Evolutionary conservation across 1,140 invertebrate genomes (phyloP), one percentile per base, ranked within the genome.

Genomic region (Gonioctena quinquepunctata): DNA sequence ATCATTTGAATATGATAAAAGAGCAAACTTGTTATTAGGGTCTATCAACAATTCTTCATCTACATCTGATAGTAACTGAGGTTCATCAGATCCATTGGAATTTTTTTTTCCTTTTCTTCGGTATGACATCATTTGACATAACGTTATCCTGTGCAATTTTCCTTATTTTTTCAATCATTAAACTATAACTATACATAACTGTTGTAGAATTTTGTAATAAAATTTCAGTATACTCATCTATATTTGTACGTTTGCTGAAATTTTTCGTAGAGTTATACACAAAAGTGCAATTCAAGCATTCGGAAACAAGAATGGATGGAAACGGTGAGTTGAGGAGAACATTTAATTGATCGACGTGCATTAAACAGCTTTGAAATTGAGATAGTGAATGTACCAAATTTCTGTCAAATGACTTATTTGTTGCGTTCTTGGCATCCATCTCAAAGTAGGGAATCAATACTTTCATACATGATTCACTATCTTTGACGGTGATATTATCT

Each of bases 281-380:
- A 78, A 93, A 89, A 3, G 90, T 90, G 0, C 92, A 91, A 83
- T 92, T 90, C 71, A 86, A 91, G 54, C 89, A 84, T 73, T 88
- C 85, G 49, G 84, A 85, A 77, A 90, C 84, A 33, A 82, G 80
- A 48, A 85, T 85, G 74, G 81, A 78, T 66, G 83, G 71, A 73
- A 88, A 89, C 0, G 89, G 89, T 69, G 80, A 83, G 22, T 84
- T 79, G 13, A 92, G 83, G 19, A 93, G 75, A 1, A 81, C 81
- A 84, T 93, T 93, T 16, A 94, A 83, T 66, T 87, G 83, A 69
- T 88, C 88, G 1, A 88, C 78, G 56, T 90, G 86, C 48, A 83
- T 86, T 16, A 92, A 79, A 74, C 89, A 89, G 80, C 86, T 88
- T 80, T 94, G 92, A 82, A 93, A 90, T 79, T 92, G 87, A 1